Conservation (phyloP, 2,888 invertebrate genomes). For the Tetropium fuscum region DNA sequence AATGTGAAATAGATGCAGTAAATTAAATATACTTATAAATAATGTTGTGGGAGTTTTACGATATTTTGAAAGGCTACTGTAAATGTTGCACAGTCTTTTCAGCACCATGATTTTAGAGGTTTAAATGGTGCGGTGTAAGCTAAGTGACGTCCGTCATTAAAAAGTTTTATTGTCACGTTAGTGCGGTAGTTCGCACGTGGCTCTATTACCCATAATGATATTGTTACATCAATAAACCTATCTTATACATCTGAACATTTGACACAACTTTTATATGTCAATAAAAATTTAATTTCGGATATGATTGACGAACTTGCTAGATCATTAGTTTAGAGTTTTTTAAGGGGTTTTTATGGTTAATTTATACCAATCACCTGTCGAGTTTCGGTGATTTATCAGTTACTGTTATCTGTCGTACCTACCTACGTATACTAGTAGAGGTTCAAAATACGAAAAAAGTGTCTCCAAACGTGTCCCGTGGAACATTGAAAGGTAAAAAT, state of each 20-base stretch:
- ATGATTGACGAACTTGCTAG: constrained; percentile 65
- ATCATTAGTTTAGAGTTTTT: constrained; percentile 55
- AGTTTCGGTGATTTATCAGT: constrained; percentile 49
- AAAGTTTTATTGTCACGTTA: constrained; percentile 65
- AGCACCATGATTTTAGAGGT: constrained; percentile 28
- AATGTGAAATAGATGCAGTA: constrained; percentile 22
- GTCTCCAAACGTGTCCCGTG: too few species aligned
- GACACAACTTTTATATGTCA: constrained; percentile 64
- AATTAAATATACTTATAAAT: constrained; percentile 28
- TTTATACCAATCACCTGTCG: constrained; percentile 44
- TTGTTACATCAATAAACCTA: constrained; percentile 67
- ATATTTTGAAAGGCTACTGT: constrained; percentile 29
- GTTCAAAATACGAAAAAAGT: too few species aligned
- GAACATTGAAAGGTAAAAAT: too few species aligned
- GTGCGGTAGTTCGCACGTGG: constrained; percentile 65
- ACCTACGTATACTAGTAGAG: too few species aligned
- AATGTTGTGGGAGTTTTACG: constrained; percentile 27
- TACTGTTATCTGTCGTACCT: too few species aligned
- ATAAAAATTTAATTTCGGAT: constrained; percentile 66
- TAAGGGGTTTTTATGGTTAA: constrained; percentile 42
- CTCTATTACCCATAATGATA: constrained; percentile 64
- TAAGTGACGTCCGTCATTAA: constrained; percentile 63
- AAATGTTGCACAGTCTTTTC: constrained; percentile 33
- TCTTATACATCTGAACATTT: constrained; percentile 64
- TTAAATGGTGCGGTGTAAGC: constrained; percentile 46